Evolutionary conservation across 1,140 invertebrate genomes (phyloP), one percentile per base, ranked within the genome.

Genomic region (Battus philenor): DNA sequence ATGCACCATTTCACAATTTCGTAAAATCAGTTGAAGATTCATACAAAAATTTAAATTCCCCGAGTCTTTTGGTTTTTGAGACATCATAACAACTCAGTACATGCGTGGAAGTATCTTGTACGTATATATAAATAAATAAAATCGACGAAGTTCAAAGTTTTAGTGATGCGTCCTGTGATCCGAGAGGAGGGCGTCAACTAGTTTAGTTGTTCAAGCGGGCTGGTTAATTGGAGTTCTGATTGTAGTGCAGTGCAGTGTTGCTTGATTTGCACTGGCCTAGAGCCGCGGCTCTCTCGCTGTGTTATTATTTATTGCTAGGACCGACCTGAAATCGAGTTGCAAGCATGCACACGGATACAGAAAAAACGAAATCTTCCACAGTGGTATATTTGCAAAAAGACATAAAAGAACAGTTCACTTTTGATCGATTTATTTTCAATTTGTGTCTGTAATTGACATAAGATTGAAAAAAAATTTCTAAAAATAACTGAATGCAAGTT

Each of bases 161-260:
- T 1, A 15, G 38, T 24, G 10, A 10, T 13, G 6, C 4, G 17
- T 2, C 7, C 10, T 11, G 27, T 30, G 27, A 30, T 10, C 27
- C 27, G 20, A 46, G 16, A 30, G 22, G 20, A 20, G 17, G 26
- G 50, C 38, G 58, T 47, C 47, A 47, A 59, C 50, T 52, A 56
- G 52, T 64, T 52, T 36, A 45, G 44, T 54, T 41, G 47, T 50
- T 59, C 41, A 39, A 47, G 45, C 47, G 32, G 45, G 36, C 53
- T 20, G 50, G 52, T 50, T 64, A 57, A 60, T 60, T 64, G 57
- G 39, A 54, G 27, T 50, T 34, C 44, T 54, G 60, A 60, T 64
- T 64, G 60, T 56, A 34, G 39, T 18, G 18, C 12, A 27, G 27
- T 30, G 38, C 26, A n/a, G n/a, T n/a, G 9, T 16, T 41, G 31